A percentile compares a stretch with the other conserved stretches of the same genome.
phyloP scores from a whole-genome alignment of 2,888 invertebrate genomes.

The Phortica okadai region DNA sequence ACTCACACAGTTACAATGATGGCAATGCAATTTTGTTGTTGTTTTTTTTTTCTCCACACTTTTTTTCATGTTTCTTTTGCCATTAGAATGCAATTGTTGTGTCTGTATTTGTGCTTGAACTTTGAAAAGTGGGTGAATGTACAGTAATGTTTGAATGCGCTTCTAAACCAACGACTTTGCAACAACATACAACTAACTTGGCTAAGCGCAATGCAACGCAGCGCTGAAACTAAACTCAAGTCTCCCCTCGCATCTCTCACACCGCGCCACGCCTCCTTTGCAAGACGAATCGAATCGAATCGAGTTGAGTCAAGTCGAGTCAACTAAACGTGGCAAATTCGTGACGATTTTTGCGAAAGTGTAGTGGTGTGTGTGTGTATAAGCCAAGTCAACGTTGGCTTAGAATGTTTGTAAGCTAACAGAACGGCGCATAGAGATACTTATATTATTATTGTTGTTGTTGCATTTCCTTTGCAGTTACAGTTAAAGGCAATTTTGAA shows the following conservation, averaged over 20 bases:
- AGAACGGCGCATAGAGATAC: not conserved
- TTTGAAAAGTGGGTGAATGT: constrained; percentile 76
- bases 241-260: not conserved
- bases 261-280: constrained; percentile 38
- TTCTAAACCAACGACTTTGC: constrained; percentile 32
- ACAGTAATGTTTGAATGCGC: constrained; percentile 74
- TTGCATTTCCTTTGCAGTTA: not conserved
- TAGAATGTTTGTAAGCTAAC: not conserved
- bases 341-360: constrained; percentile 22
- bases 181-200: constrained; percentile 21
- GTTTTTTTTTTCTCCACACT: constrained; percentile 28
- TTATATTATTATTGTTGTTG: not conserved
- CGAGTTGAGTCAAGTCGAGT: constrained; percentile 5
- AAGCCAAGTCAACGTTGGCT: not conserved
- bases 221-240: not conserved
- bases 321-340: constrained; percentile 16
- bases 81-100: constrained; percentile 35
- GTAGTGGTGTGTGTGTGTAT: not conserved
- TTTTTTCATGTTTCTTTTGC: not conserved
- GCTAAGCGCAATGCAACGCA: not conserved
- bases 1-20: constrained; percentile 36
- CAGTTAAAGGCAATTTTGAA: not conserved
- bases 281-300: constrained; percentile 63
- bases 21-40: constrained; percentile 59
- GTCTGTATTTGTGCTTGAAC: constrained; percentile 59